Evolutionary conservation across 1,140 invertebrate species (phyloP).

Genomic region (Thaumetopoea pityocampa): DNA sequence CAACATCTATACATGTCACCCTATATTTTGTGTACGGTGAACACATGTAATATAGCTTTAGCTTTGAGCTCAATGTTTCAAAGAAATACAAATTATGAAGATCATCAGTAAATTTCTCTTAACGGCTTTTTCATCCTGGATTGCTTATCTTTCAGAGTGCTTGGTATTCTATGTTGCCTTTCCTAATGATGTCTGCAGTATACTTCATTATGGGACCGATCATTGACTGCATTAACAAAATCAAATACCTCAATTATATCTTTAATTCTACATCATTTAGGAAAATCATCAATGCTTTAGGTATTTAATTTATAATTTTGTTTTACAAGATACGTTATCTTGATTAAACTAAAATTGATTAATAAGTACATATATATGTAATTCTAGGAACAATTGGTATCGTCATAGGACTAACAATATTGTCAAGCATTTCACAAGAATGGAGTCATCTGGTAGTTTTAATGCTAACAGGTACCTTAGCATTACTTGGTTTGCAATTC

Average conservation of each 20-base stretch:
- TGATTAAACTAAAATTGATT: neutral
- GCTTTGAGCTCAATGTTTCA: too few relatives aligned
- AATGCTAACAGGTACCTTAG: constrained; percentile 29
- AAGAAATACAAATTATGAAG: too few relatives aligned
- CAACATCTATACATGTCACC: too few relatives aligned
- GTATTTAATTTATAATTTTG: constrained; percentile 23
- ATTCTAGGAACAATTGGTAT: constrained; percentile 41
- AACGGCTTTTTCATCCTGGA: too few relatives aligned
- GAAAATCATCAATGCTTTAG: constrained; percentile 47
- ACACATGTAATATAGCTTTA: too few relatives aligned
- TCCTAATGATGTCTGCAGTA: constrained; percentile 28
- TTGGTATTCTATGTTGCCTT: constrained; percentile 31
- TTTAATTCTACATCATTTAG: constrained; percentile 40
- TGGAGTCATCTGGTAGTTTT: constrained; percentile 26
- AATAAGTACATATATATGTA: constrained; percentile 1
- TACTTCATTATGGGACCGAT: constrained; percentile 31
- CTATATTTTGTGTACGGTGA: too few relatives aligned
- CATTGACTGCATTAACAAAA: constrained; percentile 35
- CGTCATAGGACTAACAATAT: constrained; percentile 34
- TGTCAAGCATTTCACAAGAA: constrained; percentile 29
- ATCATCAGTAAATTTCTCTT: too few relatives aligned
- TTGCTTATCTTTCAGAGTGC: constrained; percentile 31
- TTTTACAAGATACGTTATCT: neutral
- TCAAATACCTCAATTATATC: constrained; percentile 29
- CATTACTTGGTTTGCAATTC: constrained; percentile 40